Percentiles rank a stretch among this genome's conserved stretches.
Evolutionary conservation across 2,797 vertebrate genomes (phyloP).

Genomic region (Prionace glauca): DNA sequence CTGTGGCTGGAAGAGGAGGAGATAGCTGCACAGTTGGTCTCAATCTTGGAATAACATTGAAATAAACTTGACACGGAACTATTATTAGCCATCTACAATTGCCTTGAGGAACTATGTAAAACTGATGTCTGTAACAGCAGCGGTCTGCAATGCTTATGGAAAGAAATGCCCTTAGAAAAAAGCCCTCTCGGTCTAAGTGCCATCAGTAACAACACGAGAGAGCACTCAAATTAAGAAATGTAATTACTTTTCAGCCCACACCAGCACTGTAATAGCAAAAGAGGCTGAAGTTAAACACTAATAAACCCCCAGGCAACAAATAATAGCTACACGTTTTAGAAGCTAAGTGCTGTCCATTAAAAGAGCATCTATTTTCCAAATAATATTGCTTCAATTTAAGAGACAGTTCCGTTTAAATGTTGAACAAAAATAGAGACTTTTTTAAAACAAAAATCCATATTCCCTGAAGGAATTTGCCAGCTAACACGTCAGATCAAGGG

Average conservation of each 20-base stretch:
- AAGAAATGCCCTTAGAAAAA: neutral
- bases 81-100: neutral
- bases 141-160: neutral
- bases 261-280: neutral
- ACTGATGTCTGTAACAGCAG: neutral
- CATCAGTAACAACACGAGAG: neutral
- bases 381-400: neutral
- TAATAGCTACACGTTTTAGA: neutral
- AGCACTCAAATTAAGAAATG: neutral
- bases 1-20: neutral
- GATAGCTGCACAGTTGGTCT: neutral
- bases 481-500: neutral
- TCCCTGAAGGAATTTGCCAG: conserved; percentile 11
- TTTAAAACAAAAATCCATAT: neutral
- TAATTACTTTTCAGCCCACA: conserved; percentile 5
- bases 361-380: conserved; percentile 17
- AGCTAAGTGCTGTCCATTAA: neutral
- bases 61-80: neutral
- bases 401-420: neutral
- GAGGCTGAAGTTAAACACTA: conserved; percentile 3
- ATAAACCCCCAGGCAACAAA: neutral
- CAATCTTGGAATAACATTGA: neutral
- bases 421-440: neutral
- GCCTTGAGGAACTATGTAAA: neutral
- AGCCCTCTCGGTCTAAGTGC: neutral